Evolutionary conservation across 2,888 invertebrate genomes (phyloP).

Genomic region (Lepidonotus clava): DNA sequence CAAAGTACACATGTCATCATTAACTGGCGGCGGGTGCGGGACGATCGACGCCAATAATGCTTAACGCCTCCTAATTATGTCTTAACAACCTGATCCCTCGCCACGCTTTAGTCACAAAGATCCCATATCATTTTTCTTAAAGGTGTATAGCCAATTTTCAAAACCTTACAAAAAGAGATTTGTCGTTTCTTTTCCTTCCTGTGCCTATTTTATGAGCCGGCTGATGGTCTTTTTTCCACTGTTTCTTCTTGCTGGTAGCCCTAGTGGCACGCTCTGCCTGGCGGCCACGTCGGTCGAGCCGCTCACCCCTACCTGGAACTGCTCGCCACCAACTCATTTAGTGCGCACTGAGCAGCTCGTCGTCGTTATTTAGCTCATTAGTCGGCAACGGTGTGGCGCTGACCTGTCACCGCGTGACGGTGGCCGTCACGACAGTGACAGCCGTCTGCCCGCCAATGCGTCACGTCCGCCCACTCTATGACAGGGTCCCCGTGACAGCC

Average conservation of each 20-base stretch:
- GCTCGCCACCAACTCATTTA: constrained; percentile 25
- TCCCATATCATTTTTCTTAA: too few species aligned
- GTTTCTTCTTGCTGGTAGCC: background rate
- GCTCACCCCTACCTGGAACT: constrained; percentile 39
- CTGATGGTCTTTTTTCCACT: background rate
- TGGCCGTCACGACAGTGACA: constrained; percentile 6
- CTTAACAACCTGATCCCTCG: too few species aligned
- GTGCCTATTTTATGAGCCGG: too few species aligned
- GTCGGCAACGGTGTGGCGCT: background rate
- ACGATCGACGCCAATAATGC: background rate
- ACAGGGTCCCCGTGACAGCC: constrained; percentile 34
- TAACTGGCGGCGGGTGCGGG: background rate
- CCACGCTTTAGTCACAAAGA: too few species aligned
- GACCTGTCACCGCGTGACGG: constrained; percentile 49
- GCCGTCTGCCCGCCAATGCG: background rate
- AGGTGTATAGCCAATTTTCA: too few species aligned
- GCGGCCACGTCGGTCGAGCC: background rate
- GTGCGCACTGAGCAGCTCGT: background rate
- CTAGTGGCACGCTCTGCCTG: constrained; percentile 7
- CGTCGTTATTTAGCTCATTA: constrained; percentile 51
- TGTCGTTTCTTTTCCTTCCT: too few species aligned
- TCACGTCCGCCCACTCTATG: constrained; percentile 45
- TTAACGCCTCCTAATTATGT: background rate
- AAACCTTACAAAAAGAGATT: too few species aligned
- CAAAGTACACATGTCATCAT: constrained; percentile 17